Conservation (phyloP, 30 jellyfish, hydroid and myxozoan genomes). For the Clytia hemisphaerica region DNA sequence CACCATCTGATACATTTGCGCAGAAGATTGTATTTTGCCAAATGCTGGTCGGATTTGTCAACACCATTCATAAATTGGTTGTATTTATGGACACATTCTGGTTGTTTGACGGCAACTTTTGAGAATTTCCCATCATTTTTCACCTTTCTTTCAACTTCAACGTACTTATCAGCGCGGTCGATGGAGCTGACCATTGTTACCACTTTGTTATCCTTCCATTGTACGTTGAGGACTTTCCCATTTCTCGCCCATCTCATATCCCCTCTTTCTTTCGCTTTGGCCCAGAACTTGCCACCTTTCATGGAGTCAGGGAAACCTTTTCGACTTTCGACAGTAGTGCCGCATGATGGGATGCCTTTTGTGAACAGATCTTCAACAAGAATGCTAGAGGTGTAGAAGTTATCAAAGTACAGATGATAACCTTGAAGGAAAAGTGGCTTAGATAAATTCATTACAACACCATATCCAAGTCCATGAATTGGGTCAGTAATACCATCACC, state of each 20-base stretch:
- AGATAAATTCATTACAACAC: constrained; percentile 24
- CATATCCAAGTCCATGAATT: constrained; percentile 18
- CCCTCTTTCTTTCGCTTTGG: constrained; percentile 27
- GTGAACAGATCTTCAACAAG: constrained; percentile 2
- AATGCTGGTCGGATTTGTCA: constrained; percentile 35
- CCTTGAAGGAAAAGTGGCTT: constrained; percentile 13
- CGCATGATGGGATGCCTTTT: constrained; percentile 22
- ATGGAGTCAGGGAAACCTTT: constrained; percentile 24
- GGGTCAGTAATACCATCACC: constrained; percentile 15
- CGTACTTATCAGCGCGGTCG: not conserved
- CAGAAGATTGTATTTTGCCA: constrained; percentile 8
- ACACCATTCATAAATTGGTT: constrained; percentile 32
- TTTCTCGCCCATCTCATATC: constrained; percentile 13
- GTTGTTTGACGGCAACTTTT: too few species aligned
- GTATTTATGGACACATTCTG: constrained; percentile 15
- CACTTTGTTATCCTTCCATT: too few species aligned
- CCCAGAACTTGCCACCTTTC: constrained; percentile 36
- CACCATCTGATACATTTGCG: constrained; percentile 15
- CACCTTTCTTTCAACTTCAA: not conserved
- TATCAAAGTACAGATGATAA: constrained; percentile 23
- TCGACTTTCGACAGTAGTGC: constrained; percentile 9
- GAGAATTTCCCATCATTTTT: not conserved
- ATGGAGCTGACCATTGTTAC: too few species aligned
- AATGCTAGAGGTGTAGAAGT: constrained; percentile 23
- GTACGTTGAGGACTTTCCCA: too few species aligned